These are phyloP conservation scores for Philhelius pedissequus DNA, from an alignment of 2,888 invertebrate genomes.

Conservation along the genomic window DNA sequence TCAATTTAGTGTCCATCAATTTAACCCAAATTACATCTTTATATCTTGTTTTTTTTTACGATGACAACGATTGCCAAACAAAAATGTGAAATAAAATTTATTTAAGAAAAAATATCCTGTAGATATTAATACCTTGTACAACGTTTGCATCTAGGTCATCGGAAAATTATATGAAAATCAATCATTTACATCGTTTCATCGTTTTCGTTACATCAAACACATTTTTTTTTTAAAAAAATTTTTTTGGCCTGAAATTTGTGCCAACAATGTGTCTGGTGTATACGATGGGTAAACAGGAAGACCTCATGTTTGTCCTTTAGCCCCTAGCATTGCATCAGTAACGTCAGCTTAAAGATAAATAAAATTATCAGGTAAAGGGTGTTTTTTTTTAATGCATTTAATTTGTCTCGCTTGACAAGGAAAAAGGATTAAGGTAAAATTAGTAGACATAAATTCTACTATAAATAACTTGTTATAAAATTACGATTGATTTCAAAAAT, in stretches of 20 bases:
- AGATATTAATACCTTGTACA: not conserved
- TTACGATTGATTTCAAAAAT: too few species aligned
- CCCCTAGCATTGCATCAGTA: not conserved
- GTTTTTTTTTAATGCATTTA: not conserved
- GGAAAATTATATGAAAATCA: slow-evolving; percentile 52
- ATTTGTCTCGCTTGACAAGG: too few species aligned
- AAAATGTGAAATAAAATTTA: not conserved
- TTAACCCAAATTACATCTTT: slow-evolving; percentile 28
- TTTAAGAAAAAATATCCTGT: not conserved
- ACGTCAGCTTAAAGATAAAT: not conserved
- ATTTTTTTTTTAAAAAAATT: too few species aligned
- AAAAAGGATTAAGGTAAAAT: too few species aligned
- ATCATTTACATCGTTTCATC: slow-evolving; percentile 43
- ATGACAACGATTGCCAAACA: not conserved
- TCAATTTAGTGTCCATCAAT: slow-evolving; percentile 1
- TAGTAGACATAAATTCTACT: too few species aligned
- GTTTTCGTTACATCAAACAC: not conserved
- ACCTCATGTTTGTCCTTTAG: slow-evolving; percentile 16
- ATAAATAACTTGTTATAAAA: too few species aligned
- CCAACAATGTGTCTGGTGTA: slow-evolving; percentile 24
- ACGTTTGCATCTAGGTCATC: slow-evolving; percentile 30
- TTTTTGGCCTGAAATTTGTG: slow-evolving; percentile 14
- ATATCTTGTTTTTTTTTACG: not conserved
- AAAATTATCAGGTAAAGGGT: not conserved
- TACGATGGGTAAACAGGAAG: not conserved